Base-by-base conservation (phyloP, 2,797 vertebrate genomes). In the Clarias pachynema region DNA sequence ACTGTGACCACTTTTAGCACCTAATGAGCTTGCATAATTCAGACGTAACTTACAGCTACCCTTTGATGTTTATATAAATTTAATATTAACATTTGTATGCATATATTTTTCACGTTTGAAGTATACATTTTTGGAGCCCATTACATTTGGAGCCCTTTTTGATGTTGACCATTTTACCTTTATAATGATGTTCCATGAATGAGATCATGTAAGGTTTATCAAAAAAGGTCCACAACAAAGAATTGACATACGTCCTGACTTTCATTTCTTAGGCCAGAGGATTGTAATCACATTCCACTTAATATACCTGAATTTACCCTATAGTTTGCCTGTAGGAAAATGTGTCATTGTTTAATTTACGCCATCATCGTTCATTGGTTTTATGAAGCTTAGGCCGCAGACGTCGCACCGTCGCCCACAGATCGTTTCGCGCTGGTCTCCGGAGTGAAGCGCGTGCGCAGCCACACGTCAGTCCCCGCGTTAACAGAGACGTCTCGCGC, bases 401-500 rank as follows among this genome's bases (percentile, higher is more conserved):
- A 24, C 15, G 56, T 78, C 56, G 56, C 24, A 49, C 75, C 37
- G 75, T 79, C 77, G 60, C 34, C 24, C 59, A 44, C 77, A 26
- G 18, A 79, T n/a, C 34, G 24, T 44, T 40, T 49, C 37, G 34
- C 26, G 22, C 22, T 10, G 2, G 6, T 22, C 80, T 82, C 56
- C 16, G 80, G 62, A 79, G 90, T 92, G 94, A 91, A 96, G 94
- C 91, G 86, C 92, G 94, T 91, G 86, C 92, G 72, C 83, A 92
- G 89, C 93, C 95, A 96, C 94, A 93, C 95, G 95, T 95, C 96
- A 95, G 94, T 96, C 95, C 40, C 95, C 93, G 92, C 88, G 90
- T 92, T 93, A 96, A 95, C 94, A 95, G 94, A 95, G 95, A 96
- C 94, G 93, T 97, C 95, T 96, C 90, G 93, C 94, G 94, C 94